phyloP scores from a whole-genome alignment of 30 jellyfish, hydroid and myxozoan genomes.

The Aurelia sp. region DNA sequence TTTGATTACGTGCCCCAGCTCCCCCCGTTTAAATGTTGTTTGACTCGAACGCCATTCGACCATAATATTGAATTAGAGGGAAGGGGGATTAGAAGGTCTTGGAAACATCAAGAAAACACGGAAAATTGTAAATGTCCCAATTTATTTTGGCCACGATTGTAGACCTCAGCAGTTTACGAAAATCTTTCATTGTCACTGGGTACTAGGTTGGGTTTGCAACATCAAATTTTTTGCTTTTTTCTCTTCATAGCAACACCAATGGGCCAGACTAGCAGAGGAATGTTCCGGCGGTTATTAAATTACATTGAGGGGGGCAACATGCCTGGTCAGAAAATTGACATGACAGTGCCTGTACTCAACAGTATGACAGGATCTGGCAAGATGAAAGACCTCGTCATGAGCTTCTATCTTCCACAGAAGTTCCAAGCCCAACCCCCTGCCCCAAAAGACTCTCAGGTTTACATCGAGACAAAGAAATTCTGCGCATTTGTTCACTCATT shows the following conservation, averaged over 20 bases:
- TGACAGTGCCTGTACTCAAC: constrained; percentile 13
- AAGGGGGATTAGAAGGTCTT: no score
- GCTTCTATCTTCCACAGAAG: background rate
- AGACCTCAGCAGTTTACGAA: no score
- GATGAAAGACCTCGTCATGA: background rate
- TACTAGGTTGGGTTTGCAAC: no score
- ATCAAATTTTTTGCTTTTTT: no score
- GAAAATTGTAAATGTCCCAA: no score
- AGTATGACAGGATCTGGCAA: background rate
- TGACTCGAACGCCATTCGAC: no score
- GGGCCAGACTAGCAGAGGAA: background rate
- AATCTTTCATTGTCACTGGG: no score
- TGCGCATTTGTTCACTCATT: background rate
- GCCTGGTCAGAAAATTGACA: background rate
- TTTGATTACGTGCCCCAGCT: no score
- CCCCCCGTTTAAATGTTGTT: no score
- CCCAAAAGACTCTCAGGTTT: constrained; percentile 3
- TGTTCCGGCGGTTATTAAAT: background rate
- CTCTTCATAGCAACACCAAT: background rate
- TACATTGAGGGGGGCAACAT: background rate
- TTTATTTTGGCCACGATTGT: no score
- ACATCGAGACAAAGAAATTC: constrained; percentile 5
- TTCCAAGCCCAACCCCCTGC: constrained; percentile 1
- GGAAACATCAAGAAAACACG: no score
- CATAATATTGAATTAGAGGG: no score